Evolutionary conservation across 1,140 invertebrate genomes (phyloP).

Genomic region (Macrotrachela quadricornifera): DNA sequence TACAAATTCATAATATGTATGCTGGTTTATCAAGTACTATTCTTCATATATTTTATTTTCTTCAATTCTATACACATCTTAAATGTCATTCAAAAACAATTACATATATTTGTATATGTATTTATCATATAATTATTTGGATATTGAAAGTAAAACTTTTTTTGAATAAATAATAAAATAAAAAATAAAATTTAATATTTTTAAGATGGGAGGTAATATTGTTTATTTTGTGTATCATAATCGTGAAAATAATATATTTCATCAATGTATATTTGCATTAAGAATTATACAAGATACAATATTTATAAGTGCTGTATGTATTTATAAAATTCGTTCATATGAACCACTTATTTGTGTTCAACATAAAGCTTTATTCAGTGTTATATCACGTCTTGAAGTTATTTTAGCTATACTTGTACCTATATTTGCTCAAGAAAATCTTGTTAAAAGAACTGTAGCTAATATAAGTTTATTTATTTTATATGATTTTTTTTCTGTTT

Average conservation of each 20-base stretch:
- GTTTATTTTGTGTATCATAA: neutral
- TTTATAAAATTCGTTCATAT: neutral
- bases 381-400: too few species aligned
- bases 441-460: too few species aligned
- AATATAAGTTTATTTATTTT: too few species aligned
- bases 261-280: neutral
- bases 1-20: conserved; percentile 6
- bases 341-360: neutral
- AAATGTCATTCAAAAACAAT: neutral
- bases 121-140: neutral
- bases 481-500: too few species aligned
- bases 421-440: too few species aligned
- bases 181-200: neutral
- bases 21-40: conserved; percentile 8
- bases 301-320: neutral
- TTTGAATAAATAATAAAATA: too few species aligned
- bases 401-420: too few species aligned
- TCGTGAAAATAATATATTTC: neutral
- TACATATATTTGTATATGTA: neutral
- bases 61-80: neutral
- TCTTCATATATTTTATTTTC: neutral
- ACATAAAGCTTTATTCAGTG: too few species aligned
- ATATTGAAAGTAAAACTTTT: neutral
- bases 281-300: neutral
- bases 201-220: neutral